Conservation (phyloP, 1,140 invertebrate species). For the Trachymyrmex septentrionalis region DNA sequence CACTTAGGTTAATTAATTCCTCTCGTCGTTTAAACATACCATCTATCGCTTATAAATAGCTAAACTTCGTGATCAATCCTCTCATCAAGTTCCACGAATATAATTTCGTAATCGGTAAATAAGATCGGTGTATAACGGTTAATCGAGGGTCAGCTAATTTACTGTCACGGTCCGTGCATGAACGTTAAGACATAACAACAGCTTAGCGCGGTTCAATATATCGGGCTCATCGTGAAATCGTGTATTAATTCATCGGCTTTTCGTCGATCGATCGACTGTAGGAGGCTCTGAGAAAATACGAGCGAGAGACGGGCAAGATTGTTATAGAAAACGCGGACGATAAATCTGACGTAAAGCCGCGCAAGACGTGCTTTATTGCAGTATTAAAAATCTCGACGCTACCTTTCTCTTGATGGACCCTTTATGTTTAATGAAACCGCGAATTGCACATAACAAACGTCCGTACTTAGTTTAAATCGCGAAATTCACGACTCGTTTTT, state of each 20-base stretch:
- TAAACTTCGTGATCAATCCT: slow-evolving; percentile 16
- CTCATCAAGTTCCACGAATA: slow-evolving; percentile 37
- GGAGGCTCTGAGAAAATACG: slow-evolving; percentile 4
- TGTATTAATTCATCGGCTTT: slow-evolving; percentile 51
- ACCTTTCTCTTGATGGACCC: slow-evolving; percentile 35
- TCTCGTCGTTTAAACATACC: slow-evolving; percentile 27
- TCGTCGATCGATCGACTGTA: slow-evolving; percentile 22
- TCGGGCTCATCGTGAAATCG: background rate
- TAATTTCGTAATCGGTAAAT: slow-evolving; percentile 61
- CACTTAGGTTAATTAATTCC: slow-evolving; percentile 46
- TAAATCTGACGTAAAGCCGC: slow-evolving; percentile 47
- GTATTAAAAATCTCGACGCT: slow-evolving; percentile 32
- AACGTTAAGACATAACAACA: slow-evolving; percentile 44
- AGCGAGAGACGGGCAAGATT: slow-evolving; percentile 3
- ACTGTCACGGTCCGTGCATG: slow-evolving; percentile 17
- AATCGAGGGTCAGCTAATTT: slow-evolving; percentile 62
- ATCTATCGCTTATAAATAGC: slow-evolving; percentile 43
- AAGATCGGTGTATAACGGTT: slow-evolving; percentile 59
- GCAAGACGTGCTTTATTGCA: slow-evolving; percentile 43
- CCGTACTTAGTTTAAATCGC: slow-evolving; percentile 10
- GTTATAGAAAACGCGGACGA: slow-evolving; percentile 22
- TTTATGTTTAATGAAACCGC: slow-evolving; percentile 38
- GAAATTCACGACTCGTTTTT: background rate
- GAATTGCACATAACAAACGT: slow-evolving; percentile 2
- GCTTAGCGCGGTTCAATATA: background rate